These are phyloP conservation scores for Macrotus californicus DNA, from an alignment of 2,113 vertebrate genomes.

Conservation along the genomic window DNA sequence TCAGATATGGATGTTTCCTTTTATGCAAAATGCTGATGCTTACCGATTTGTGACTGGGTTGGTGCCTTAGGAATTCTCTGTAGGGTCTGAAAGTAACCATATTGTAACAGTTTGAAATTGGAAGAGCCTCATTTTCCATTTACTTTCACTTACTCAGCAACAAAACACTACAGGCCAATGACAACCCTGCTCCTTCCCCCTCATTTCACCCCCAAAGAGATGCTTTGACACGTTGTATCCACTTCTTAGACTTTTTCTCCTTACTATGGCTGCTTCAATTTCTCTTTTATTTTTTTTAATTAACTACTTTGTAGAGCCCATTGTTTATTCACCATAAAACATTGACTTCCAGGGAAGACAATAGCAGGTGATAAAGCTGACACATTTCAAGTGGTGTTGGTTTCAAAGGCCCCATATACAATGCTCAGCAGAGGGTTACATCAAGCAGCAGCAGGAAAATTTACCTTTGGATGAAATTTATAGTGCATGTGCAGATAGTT, in stretches of 20 bases:
- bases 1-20: conserved; percentile 70
- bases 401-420: neutral
- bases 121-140: conserved; percentile 68
- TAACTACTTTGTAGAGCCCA: neutral
- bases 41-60: conserved; percentile 58
- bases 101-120: conserved; percentile 75
- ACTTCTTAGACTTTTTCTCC: neutral
- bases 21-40: conserved; percentile 75
- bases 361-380: neutral
- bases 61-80: conserved; percentile 67
- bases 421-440: neutral
- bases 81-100: conserved; percentile 69
- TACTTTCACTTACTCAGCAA: conserved; percentile 73
- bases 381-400: neutral
- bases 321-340: neutral
- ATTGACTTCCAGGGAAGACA: neutral
- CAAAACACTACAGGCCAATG: conserved; percentile 34
- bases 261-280: neutral
- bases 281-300: neutral
- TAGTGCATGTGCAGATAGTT: neutral
- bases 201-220: neutral
- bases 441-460: neutral
- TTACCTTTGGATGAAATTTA: neutral
- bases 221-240: neutral
- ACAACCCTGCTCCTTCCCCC: neutral